Evolutionary conservation across 2,797 vertebrate genomes (phyloP).

Genomic region (Cyprinella venusta): DNA sequence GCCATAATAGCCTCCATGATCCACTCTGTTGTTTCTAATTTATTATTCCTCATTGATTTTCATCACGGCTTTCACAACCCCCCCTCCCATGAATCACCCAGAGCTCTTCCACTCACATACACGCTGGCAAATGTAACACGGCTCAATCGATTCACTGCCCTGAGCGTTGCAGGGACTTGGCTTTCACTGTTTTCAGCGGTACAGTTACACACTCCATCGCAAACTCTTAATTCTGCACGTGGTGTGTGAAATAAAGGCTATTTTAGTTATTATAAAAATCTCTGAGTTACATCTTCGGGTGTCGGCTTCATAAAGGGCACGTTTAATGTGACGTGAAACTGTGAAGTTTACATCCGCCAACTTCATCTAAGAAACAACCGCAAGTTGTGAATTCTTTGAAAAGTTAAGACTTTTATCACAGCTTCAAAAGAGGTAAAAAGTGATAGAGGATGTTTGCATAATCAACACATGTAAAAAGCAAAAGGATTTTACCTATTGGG

Average conservation of each 20-base stretch:
- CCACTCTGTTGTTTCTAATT: constrained; percentile 79
- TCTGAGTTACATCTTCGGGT: not conserved
- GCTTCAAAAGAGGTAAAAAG: not conserved
- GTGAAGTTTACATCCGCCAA: constrained; percentile 24
- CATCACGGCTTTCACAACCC: constrained; percentile 74
- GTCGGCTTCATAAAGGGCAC: constrained; percentile 18
- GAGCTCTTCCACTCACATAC: constrained; percentile 57
- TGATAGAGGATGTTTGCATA: constrained; percentile 15
- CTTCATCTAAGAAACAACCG: not conserved
- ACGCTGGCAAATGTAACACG: constrained; percentile 70
- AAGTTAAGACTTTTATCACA: not conserved
- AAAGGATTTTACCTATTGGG: not conserved
- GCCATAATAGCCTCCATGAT: constrained; percentile 80
- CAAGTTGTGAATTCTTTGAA: not conserved
- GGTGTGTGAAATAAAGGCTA: constrained; percentile 40
- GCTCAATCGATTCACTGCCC: constrained; percentile 74
- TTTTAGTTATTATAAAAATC: constrained; percentile 30
- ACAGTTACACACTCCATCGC: constrained; percentile 57
- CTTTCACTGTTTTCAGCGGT: constrained; percentile 70
- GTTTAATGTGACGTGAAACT: constrained; percentile 23
- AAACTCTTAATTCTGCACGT: constrained; percentile 32
- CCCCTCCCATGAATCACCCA: constrained; percentile 73
- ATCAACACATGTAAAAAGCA: not conserved
- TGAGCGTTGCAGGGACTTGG: constrained; percentile 66
- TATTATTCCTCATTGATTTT: constrained; percentile 84